These are phyloP conservation scores for Cirrhinus mrigala DNA, from an alignment of 2,797 vertebrate genomes.

Conservation along the genomic window DNA sequence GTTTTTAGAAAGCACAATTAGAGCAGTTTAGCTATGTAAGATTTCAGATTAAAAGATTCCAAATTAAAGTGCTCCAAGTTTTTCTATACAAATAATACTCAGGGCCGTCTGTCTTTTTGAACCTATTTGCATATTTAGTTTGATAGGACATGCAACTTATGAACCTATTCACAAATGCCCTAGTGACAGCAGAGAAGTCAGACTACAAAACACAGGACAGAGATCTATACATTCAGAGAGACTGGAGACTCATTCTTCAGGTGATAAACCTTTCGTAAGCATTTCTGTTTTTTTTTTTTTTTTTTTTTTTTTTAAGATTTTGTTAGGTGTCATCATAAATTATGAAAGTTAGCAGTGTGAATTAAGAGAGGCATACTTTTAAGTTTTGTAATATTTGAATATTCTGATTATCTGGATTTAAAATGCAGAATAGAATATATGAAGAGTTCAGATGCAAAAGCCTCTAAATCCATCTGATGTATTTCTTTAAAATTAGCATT, in stretches of 20 bases:
- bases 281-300: background rate
- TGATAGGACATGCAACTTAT: background rate
- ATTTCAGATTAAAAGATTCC: background rate
- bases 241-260: background rate
- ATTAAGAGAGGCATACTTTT: no score
- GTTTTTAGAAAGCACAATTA: background rate
- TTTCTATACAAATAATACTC: background rate
- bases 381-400: no score
- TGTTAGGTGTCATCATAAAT: no score
- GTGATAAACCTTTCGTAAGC: background rate
- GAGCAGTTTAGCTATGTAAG: background rate
- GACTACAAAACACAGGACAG: background rate
- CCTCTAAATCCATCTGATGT: no score
- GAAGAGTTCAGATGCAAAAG: no score
- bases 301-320: no score
- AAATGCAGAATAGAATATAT: no score
- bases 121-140: constrained; percentile 1
- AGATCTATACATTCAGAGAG: background rate
- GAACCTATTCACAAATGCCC: background rate
- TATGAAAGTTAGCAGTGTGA: no score
- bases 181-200: background rate
- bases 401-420: no score
- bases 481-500: no score
- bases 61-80: background rate
- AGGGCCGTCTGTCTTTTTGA: background rate